Conservation (phyloP, 2,888 invertebrate species). For the Drosophila yooni region DNA sequence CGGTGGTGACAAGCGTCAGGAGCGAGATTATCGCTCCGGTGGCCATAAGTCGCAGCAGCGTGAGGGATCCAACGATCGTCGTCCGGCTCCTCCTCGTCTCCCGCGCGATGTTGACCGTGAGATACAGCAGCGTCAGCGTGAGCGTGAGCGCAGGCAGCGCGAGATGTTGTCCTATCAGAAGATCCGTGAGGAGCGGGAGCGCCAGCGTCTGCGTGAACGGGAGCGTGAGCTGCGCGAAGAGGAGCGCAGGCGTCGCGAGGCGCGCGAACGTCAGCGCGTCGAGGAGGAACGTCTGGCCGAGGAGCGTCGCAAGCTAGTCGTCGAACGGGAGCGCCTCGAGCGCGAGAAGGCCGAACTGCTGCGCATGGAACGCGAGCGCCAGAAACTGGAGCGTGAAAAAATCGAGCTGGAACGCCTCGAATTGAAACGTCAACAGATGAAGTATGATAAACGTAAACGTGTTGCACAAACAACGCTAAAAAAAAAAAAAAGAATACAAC, state of each 20-base stretch:
- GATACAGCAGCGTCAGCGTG: slow-evolving; percentile 79
- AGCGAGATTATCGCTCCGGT: slow-evolving; percentile 53
- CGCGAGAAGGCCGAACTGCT: slow-evolving; percentile 94
- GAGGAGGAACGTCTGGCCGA: slow-evolving; percentile 93
- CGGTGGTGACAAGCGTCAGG: slow-evolving; percentile 53
- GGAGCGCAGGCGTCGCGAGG: slow-evolving; percentile 90
- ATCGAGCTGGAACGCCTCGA: slow-evolving; percentile 93
- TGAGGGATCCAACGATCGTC: slow-evolving; percentile 64
- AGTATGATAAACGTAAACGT: slow-evolving; percentile 85
- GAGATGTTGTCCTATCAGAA: slow-evolving; percentile 92
- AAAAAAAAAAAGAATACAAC: slow-evolving; percentile 47
- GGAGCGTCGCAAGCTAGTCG: slow-evolving; percentile 91
- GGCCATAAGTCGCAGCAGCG: slow-evolving; percentile 58
- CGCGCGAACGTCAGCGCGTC: slow-evolving; percentile 92
- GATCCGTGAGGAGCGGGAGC: slow-evolving; percentile 92
- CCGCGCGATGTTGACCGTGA: slow-evolving; percentile 76
- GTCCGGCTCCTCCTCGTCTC: slow-evolving; percentile 57
- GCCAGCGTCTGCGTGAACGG: slow-evolving; percentile 92
- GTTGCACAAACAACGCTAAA: slow-evolving; percentile 60
- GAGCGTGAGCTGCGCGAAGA: slow-evolving; percentile 93
- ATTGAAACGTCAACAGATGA: slow-evolving; percentile 91
- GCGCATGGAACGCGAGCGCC: slow-evolving; percentile 93
- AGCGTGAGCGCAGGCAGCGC: slow-evolving; percentile 84
- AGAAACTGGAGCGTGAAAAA: slow-evolving; percentile 91
- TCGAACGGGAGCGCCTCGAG: slow-evolving; percentile 95